phyloP scores from a whole-genome alignment of 2,888 invertebrate genomes.

The Heterodera filipjevi region DNA sequence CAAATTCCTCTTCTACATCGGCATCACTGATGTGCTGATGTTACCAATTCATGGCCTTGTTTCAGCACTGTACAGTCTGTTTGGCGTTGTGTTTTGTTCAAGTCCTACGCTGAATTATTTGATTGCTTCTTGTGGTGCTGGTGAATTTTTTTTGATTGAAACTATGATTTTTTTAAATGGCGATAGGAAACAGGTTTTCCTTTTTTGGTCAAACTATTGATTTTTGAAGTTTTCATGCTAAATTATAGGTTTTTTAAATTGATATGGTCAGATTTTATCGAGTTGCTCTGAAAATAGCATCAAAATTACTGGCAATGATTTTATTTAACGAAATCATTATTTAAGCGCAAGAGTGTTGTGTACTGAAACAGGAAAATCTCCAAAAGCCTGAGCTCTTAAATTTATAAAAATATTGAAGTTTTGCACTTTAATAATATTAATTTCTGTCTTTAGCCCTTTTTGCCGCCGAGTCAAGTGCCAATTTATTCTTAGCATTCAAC shows the following conservation, averaged over 20 bases:
- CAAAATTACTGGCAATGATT: too few relatives aligned
- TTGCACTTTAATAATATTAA: background rate
- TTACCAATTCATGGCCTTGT: constrained; percentile 14
- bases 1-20: constrained; percentile 23
- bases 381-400: too few relatives aligned
- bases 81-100: constrained; percentile 21
- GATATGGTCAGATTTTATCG: too few relatives aligned
- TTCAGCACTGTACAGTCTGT: constrained; percentile 2
- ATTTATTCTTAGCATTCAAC: constrained; percentile 25
- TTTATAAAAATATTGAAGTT: background rate
- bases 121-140: constrained; percentile 1
- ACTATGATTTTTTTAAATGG: constrained; percentile 14
- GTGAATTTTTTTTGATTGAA: background rate
- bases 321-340: too few relatives aligned
- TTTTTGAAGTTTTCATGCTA: too few relatives aligned
- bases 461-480: constrained; percentile 18
- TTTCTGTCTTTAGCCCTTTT: constrained; percentile 18
- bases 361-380: too few relatives aligned
- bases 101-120: background rate
- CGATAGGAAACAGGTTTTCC: background rate
- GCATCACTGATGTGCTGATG: constrained; percentile 6
- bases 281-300: too few relatives aligned
- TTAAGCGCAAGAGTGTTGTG: too few relatives aligned
- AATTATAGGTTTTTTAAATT: too few relatives aligned
- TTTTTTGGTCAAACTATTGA: too few relatives aligned